These are phyloP conservation scores for Troglohyphantes excavatus DNA, from an alignment of 2,888 invertebrate species.

Conservation along the genomic window DNA sequence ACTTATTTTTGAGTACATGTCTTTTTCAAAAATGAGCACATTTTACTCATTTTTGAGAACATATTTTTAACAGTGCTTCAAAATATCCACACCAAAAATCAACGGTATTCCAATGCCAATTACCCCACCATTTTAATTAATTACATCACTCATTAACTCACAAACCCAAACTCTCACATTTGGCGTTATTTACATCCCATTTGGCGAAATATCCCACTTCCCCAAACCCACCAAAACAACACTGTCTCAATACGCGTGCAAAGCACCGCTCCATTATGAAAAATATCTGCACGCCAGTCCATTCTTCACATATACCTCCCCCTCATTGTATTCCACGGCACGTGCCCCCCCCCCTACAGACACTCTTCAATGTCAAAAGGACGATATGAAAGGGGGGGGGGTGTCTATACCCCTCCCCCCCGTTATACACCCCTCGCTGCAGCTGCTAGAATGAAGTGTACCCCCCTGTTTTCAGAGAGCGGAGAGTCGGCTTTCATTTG, in stretches of 20 bases:
- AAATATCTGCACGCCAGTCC: constrained; percentile 68
- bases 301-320: constrained; percentile 54
- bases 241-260: constrained; percentile 4
- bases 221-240: not conserved
- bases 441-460: constrained; percentile 55
- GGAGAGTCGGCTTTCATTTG: constrained; percentile 16
- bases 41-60: too few species aligned
- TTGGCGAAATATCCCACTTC: not conserved
- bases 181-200: not conserved
- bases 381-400: constrained; percentile 43
- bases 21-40: too few species aligned
- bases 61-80: too few species aligned
- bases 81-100: too few species aligned
- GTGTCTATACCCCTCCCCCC: constrained; percentile 12
- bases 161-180: too few species aligned
- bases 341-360: constrained; percentile 13
- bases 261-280: constrained; percentile 67
- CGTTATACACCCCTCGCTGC: constrained; percentile 39
- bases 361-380: constrained; percentile 67
- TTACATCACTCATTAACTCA: too few species aligned
- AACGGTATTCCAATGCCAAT: too few species aligned
- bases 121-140: too few species aligned
- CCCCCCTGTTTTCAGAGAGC: constrained; percentile 39
- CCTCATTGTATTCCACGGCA: constrained; percentile 66
- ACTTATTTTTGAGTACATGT: too few species aligned